Base-by-base conservation (phyloP, 1,140 invertebrate species). In the Pseudoatta argentina region DNA sequence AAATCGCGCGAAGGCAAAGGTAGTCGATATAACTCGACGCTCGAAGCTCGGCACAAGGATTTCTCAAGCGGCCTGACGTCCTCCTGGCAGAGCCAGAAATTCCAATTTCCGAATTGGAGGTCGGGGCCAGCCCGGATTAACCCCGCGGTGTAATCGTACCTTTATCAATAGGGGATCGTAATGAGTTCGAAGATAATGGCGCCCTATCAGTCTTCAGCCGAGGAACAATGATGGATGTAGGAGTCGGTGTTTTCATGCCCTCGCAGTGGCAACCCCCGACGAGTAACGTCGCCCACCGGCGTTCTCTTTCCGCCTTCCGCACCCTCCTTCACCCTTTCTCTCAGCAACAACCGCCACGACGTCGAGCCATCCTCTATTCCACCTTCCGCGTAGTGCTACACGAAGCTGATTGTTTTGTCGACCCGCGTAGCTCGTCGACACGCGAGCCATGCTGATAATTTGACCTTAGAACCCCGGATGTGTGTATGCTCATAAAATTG, bases 141-240 rank as follows among this genome's bases (percentile, higher is more conserved):
- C 88, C 92, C 89, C 91, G 71, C 81, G 89, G 90, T 78, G 91
- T 94, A 94, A 95, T 94, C 93, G 92, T 89, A 87, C 91, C 91
- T 94, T 95, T 95, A 95, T 95, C 94, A 94, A 95, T 94, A 95
- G 93, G 93, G 93, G 94, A 95, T 95, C 94, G 93, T 95, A 95
- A 95, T 93, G 94, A 95, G 94, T 94, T 94, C 93, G 91, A 92
- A 94, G 94, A 94, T 95, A 95, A 94, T 94, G 92, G 93, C 90
- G 89, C 87, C 92, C 93, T 94, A 95, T 94, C 94, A 95, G 93
- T 94, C 94, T 94, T 93, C 75, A 88, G 71, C 85, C 71, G 91
- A 91, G 92, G 88, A 95, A 95, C 94, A 94, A 95, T 95, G 94
- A 95, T 95, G 93, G 94, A 95, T 95, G 92, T 94, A 93, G 87